Percentiles rank a stretch among this genome's conserved stretches.
These are phyloP conservation scores for Remorina albescens DNA, from an alignment of 2,797 vertebrate species.

Conservation along the genomic window DNA sequence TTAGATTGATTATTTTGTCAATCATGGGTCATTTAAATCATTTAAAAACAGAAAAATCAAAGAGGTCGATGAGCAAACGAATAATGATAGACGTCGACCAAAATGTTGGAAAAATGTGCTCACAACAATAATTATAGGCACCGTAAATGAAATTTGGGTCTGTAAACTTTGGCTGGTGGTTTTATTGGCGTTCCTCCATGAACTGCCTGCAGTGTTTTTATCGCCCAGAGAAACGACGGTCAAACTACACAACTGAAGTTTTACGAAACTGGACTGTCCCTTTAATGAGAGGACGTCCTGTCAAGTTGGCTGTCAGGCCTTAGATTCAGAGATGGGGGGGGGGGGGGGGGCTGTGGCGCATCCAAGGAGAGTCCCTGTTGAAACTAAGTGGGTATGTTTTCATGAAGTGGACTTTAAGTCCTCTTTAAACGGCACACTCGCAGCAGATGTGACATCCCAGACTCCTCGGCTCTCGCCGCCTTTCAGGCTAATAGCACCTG, in stretches of 20 bases:
- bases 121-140: neutral
- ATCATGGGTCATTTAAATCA: no score
- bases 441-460: conserved; percentile 76
- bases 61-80: neutral
- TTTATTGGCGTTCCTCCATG: neutral
- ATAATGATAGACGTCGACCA: no score
- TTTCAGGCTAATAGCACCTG: conserved; percentile 87
- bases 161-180: neutral
- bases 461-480: conserved; percentile 80
- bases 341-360: conserved; percentile 28
- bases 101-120: neutral
- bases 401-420: conserved; percentile 85
- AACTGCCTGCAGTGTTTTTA: neutral
- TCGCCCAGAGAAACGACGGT: neutral
- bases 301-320: conserved; percentile 44
- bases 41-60: neutral
- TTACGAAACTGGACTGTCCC: conserved; percentile 24
- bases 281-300: conserved; percentile 30
- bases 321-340: conserved; percentile 41
- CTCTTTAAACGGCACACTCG: conserved; percentile 65
- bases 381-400: conserved; percentile 83
- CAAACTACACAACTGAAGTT: conserved; percentile 16
- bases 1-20: neutral
- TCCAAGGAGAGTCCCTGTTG: conserved; percentile 52
- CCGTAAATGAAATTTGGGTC: neutral